Percentiles rank a stretch among this genome's conserved stretches.
Conservation (phyloP, 2,797 vertebrate species). For the Malurus leucopterus region DNA sequence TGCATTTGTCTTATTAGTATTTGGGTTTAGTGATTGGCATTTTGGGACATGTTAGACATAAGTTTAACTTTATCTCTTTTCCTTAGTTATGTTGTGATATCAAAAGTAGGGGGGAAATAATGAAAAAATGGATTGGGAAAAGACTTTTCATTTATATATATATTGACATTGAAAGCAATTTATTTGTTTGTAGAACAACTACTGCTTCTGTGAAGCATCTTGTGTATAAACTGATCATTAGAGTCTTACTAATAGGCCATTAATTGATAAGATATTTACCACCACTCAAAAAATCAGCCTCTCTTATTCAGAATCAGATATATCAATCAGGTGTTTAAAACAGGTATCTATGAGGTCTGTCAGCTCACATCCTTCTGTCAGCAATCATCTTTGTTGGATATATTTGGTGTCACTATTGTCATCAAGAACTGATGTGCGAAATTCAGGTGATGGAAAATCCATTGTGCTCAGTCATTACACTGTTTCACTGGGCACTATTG, state of each 20-base stretch:
- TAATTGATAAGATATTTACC: neutral
- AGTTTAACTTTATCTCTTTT: neutral
- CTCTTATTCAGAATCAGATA: neutral
- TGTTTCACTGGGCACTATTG: neutral
- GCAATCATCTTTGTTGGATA: neutral
- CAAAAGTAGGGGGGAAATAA: neutral
- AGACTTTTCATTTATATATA: neutral
- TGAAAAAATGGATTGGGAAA: neutral
- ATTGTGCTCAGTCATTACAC: neutral
- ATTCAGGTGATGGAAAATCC: constrained; percentile 26
- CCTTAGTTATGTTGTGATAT: neutral
- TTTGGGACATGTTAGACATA: neutral
- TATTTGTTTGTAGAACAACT: neutral
- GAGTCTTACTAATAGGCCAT: neutral
- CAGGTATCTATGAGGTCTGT: neutral
- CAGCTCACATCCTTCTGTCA: neutral
- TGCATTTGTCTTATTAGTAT: neutral
- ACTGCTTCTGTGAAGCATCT: neutral
- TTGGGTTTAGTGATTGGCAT: neutral
- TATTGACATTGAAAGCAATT: neutral
- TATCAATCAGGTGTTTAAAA: neutral
- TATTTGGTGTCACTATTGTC: neutral
- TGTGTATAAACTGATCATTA: neutral
- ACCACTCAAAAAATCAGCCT: neutral
- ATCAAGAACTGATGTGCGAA: neutral